phyloP scores from a whole-genome alignment of 2,113 vertebrate genomes.

The Psephotus haematonotus region DNA sequence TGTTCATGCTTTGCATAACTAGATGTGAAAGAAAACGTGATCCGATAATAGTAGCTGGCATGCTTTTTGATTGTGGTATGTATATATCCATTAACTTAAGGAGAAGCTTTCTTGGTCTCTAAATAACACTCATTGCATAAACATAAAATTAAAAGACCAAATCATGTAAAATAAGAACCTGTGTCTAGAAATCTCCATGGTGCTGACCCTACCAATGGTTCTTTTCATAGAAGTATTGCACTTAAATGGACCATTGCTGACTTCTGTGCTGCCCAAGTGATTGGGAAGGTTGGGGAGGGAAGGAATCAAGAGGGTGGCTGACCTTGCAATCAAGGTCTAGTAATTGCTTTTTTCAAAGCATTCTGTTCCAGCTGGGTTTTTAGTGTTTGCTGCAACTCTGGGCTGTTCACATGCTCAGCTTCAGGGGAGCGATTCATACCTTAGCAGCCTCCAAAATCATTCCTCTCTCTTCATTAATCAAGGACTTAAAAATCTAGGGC shows the following conservation, averaged over 20 bases:
- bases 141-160: background rate
- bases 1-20: background rate
- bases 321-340: background rate
- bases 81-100: background rate
- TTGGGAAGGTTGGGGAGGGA: background rate
- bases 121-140: background rate
- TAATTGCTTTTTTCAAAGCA: background rate
- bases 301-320: background rate
- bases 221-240: background rate
- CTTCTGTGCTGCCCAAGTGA: rapidly evolving
- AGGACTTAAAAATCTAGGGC: too few species aligned
- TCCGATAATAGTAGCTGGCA: background rate
- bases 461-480: conserved; percentile 1
- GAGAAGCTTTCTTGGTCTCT: background rate
- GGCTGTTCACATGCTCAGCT: background rate
- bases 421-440: background rate
- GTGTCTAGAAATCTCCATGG: background rate
- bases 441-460: background rate
- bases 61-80: background rate
- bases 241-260: rapidly evolving
- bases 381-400: background rate
- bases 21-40: background rate
- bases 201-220: background rate
- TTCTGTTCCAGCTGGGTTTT: background rate
- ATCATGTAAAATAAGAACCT: background rate